phyloP scores from a whole-genome alignment of 2,797 vertebrate genomes.

The Salmo trutta region DNA sequence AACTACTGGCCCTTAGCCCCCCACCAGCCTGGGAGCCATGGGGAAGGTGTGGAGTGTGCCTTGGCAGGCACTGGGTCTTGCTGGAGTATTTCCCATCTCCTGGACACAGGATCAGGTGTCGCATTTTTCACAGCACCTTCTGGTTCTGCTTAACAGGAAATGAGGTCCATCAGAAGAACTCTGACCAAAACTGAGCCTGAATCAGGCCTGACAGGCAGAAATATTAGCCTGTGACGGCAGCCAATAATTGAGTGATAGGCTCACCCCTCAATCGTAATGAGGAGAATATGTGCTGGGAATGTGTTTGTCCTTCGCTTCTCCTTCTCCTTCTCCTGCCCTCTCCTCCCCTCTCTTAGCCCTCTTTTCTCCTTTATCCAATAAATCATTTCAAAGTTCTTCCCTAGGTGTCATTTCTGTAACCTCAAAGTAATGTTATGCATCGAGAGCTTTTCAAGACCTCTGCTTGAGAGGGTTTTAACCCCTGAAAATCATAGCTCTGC shows the following conservation, averaged over 20 bases:
- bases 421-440: conserved; percentile 73
- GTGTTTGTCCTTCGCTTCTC: conserved; percentile 77
- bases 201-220: conserved; percentile 85
- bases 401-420: conserved; percentile 76
- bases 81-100: conserved; percentile 66
- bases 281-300: conserved; percentile 86
- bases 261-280: conserved; percentile 74
- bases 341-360: conserved; percentile 40
- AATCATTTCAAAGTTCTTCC: conserved; percentile 78
- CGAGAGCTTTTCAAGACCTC: conserved; percentile 57
- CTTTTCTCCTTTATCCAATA: conserved; percentile 65
- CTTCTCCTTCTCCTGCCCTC: conserved; percentile 55
- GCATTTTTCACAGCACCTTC: conserved; percentile 81
- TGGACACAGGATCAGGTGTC: conserved; percentile 83
- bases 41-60: conserved; percentile 59
- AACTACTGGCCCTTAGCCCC: not conserved
- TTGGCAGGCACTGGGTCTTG: conserved; percentile 58
- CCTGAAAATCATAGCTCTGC: conserved; percentile 60
- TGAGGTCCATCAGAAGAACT: conserved; percentile 82
- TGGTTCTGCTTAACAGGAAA: conserved; percentile 83
- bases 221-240: conserved; percentile 83
- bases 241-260: conserved; percentile 84
- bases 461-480: conserved; percentile 59
- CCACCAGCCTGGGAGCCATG: conserved; percentile 28
- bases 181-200: conserved; percentile 80